A percentile compares a stretch with the other conserved stretches of the same genome.
These are phyloP conservation scores for Polypterus senegalus DNA, from an alignment of 2,113 vertebrate genomes.

Conservation along the genomic window DNA sequence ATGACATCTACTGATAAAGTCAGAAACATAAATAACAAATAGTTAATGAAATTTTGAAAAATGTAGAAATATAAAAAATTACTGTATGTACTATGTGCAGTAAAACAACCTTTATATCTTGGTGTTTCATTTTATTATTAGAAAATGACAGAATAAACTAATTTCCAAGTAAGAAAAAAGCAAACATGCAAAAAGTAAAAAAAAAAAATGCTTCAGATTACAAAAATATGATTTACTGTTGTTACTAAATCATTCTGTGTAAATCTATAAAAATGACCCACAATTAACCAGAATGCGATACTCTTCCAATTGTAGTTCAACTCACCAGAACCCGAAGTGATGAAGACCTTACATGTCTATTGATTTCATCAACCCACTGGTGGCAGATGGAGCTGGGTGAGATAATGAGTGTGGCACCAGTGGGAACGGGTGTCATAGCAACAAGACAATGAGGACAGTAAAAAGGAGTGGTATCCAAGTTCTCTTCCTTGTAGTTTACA, in stretches of 20 bases:
- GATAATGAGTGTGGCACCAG: slow-evolving; percentile 88
- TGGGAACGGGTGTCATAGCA: slow-evolving; percentile 85
- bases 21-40: too few species aligned
- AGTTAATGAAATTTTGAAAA: too few species aligned
- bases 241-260: too few species aligned
- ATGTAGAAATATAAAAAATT: too few species aligned
- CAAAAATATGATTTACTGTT: background rate
- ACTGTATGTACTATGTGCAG: too few species aligned
- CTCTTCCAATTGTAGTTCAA: slow-evolving; percentile 8
- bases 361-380: slow-evolving; percentile 97
- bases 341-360: slow-evolving; percentile 77
- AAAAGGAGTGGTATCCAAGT: slow-evolving; percentile 73
- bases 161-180: too few species aligned
- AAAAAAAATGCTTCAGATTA: too few species aligned
- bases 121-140: too few species aligned
- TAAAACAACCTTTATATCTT: too few species aligned
- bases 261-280: background rate
- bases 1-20: too few species aligned
- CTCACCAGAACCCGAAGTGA: slow-evolving; percentile 83
- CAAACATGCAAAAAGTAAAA: too few species aligned
- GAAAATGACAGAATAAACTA: too few species aligned
- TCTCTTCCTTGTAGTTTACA: slow-evolving; percentile 88
- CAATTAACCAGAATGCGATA: background rate
- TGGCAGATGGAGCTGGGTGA: slow-evolving; percentile 96
- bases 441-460: slow-evolving; percentile 96